Percentiles rank a stretch among this genome's conserved stretches.
These are phyloP conservation scores for Hippocampus barbouri DNA, from an alignment of 2,113 vertebrate genomes.

Conservation along the genomic window DNA sequence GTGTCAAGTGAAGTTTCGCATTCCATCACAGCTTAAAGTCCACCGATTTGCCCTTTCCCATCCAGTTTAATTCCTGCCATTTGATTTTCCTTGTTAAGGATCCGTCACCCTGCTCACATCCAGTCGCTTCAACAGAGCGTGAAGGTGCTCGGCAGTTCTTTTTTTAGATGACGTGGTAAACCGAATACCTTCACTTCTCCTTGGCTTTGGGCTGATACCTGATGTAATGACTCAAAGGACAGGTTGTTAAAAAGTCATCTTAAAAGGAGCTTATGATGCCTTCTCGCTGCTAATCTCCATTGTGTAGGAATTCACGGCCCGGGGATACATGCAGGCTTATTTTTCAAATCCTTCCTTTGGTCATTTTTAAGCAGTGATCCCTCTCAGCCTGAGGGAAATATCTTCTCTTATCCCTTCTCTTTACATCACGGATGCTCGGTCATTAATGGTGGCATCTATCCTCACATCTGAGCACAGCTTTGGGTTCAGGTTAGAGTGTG, in stretches of 20 bases:
- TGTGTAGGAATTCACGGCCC: conserved; percentile 64
- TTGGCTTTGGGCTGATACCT: conserved; percentile 27
- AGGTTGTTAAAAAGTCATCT: conserved; percentile 53
- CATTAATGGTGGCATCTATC: conserved; percentile 56
- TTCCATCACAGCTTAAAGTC: conserved; percentile 61
- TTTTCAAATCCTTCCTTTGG: conserved; percentile 66
- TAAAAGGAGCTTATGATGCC: conserved; percentile 48
- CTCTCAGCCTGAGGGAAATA: conserved; percentile 45
- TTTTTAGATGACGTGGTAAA: conserved; percentile 8
- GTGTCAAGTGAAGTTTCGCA: conserved; percentile 28
- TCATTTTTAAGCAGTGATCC: conserved; percentile 53
- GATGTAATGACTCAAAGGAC: conserved; percentile 30
- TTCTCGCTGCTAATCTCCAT: conserved; percentile 54
- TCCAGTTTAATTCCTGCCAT: conserved; percentile 53
- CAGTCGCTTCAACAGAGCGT: conserved; percentile 43
- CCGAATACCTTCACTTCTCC: not conserved
- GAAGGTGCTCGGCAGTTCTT: conserved; percentile 35
- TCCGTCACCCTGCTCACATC: conserved; percentile 43
- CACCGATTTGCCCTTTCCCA: conserved; percentile 62
- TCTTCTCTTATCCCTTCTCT: conserved; percentile 41
- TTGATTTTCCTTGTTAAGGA: conserved; percentile 56
- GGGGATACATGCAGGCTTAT: conserved; percentile 60
- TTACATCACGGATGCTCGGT: conserved; percentile 38
- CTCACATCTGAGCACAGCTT: conserved; percentile 50
- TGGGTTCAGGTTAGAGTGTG: conserved; percentile 32